These are phyloP conservation scores for Psittacula derbiana DNA, from an alignment of 2,797 vertebrate genomes.

Conservation along the genomic window DNA sequence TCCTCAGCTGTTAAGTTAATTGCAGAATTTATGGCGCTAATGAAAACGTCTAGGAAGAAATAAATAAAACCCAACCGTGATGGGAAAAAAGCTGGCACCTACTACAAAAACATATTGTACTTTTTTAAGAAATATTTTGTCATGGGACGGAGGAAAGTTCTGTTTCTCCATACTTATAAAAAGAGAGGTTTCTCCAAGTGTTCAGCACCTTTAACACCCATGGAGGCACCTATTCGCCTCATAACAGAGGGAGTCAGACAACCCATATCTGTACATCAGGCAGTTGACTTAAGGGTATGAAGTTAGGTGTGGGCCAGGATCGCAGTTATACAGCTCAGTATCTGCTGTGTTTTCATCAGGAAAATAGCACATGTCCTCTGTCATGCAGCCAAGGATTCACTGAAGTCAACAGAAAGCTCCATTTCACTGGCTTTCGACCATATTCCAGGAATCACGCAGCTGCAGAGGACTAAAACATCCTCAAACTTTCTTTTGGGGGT, in stretches of 20 bases:
- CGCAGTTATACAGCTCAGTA: not conserved
- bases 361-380: not conserved
- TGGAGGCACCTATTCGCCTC: not conserved
- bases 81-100: not conserved
- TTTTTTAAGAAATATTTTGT: not conserved
- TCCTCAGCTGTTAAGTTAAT: constrained; percentile 13
- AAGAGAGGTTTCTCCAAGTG: not conserved
- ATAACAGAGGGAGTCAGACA: not conserved
- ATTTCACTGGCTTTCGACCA: not conserved
- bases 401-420: not conserved
- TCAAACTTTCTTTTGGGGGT: not conserved
- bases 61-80: not conserved
- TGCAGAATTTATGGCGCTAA: constrained; percentile 7
- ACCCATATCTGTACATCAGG: not conserved
- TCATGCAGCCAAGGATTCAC: not conserved
- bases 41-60: constrained; percentile 21
- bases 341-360: not conserved
- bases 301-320: not conserved
- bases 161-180: not conserved
- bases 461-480: not conserved
- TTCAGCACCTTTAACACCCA: not conserved
- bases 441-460: not conserved
- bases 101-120: not conserved
- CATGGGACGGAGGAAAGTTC: not conserved
- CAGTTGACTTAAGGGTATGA: not conserved